Conservation (phyloP, 1,140 invertebrate species). For the Babylonia areolata region DNA sequence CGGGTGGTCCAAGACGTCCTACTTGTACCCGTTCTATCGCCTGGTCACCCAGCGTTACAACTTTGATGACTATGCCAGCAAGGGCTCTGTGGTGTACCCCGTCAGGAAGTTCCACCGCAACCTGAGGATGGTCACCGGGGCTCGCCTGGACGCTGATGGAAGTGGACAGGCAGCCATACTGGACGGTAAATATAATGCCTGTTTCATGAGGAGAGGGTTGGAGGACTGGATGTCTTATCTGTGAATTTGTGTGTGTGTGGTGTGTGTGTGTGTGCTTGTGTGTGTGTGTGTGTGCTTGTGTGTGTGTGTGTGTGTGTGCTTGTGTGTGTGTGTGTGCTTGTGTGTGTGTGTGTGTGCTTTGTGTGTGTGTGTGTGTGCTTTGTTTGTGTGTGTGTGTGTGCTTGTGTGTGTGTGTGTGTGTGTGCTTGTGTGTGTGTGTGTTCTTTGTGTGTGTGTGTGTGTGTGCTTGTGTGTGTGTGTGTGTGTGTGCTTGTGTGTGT, state of each 20-base stretch:
- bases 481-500: too few species aligned
- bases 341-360: too few species aligned
- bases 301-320: neutral
- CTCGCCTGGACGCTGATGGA: neutral
- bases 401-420: neutral
- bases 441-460: too few species aligned
- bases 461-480: too few species aligned
- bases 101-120: slow-evolving; percentile 71
- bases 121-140: slow-evolving; percentile 47
- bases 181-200: slow-evolving; percentile 46
- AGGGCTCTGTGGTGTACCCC: slow-evolving; percentile 70
- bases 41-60: slow-evolving; percentile 60
- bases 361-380: too few species aligned
- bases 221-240: too few species aligned
- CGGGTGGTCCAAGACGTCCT: slow-evolving; percentile 69
- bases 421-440: neutral
- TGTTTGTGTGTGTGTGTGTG: too few species aligned
- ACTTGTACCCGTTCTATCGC: slow-evolving; percentile 68
- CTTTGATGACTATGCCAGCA: slow-evolving; percentile 74
- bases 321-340: too few species aligned
- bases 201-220: too few species aligned
- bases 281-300: neutral
- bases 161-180: slow-evolving; percentile 47
- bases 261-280: too few species aligned
- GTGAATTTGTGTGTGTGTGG: too few species aligned